phyloP scores from a whole-genome alignment of 2,113 vertebrate genomes.

The Lonchura striata region DNA sequence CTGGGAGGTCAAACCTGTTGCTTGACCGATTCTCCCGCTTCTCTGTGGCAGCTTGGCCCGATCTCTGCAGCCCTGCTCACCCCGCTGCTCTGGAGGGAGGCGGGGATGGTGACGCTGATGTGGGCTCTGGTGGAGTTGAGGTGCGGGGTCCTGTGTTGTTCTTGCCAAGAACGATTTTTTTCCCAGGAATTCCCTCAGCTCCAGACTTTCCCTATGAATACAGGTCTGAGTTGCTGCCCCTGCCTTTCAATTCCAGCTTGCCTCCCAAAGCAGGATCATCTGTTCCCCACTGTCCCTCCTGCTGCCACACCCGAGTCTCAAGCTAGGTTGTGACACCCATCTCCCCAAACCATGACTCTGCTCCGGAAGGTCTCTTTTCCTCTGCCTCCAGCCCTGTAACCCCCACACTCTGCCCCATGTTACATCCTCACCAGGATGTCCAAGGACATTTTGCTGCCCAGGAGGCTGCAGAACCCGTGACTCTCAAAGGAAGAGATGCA shows the following conservation, averaged over 20 bases:
- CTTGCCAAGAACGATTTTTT: background rate
- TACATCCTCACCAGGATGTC: too few relatives aligned
- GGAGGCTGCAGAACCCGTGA: background rate
- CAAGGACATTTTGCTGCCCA: background rate
- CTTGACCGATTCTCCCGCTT: background rate
- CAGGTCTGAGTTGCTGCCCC: background rate
- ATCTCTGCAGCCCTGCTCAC: background rate
- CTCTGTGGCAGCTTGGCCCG: background rate
- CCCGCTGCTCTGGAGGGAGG: background rate
- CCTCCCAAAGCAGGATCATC: background rate
- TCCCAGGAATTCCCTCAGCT: background rate
- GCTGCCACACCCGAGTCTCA: background rate
- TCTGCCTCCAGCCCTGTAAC: background rate
- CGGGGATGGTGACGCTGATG: background rate
- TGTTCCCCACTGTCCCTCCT: background rate
- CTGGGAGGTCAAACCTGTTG: background rate
- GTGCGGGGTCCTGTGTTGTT: accelerated
- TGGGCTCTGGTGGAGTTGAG: background rate
- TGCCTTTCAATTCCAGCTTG: background rate
- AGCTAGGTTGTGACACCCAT: background rate
- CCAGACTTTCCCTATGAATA: background rate
- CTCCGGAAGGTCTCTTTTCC: background rate
- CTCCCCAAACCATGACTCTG: background rate
- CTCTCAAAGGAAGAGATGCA: background rate
- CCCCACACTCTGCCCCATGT: background rate